These are phyloP conservation scores for Eristalis arbustorum DNA, from an alignment of 2,888 invertebrate species.

Conservation along the genomic window DNA sequence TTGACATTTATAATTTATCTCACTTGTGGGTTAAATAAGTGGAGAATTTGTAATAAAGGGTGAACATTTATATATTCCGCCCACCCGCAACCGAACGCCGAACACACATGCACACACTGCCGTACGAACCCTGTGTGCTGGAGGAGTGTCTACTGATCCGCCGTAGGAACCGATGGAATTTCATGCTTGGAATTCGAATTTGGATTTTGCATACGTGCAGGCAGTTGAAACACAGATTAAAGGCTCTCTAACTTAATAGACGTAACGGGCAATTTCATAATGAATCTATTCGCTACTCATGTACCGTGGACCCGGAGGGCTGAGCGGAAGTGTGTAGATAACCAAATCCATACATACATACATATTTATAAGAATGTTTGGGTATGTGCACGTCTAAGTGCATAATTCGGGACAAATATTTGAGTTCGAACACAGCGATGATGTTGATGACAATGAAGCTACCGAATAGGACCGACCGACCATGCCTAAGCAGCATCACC, in stretches of 20 bases:
- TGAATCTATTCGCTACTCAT: slow-evolving; percentile 60
- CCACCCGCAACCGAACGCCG: neutral
- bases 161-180: slow-evolving; percentile 30
- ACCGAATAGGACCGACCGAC: slow-evolving; percentile 21
- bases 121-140: neutral
- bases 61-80: slow-evolving; percentile 40
- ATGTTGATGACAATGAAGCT: slow-evolving; percentile 28
- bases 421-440: slow-evolving; percentile 29
- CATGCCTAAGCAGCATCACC: slow-evolving; percentile 19
- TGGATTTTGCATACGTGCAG: slow-evolving; percentile 51
- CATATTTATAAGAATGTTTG: neutral
- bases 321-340: neutral
- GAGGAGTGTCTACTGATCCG: slow-evolving; percentile 33
- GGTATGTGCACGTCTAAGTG: slow-evolving; percentile 41
- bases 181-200: slow-evolving; percentile 37
- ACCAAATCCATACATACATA: neutral
- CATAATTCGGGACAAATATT: slow-evolving; percentile 57
- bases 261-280: slow-evolving; percentile 67
- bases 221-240: slow-evolving; percentile 57
- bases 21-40: slow-evolving; percentile 64
- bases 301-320: neutral
- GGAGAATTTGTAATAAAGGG: slow-evolving; percentile 61
- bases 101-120: neutral
- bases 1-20: slow-evolving; percentile 68
- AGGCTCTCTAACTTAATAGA: slow-evolving; percentile 63